Evolutionary conservation across 2,888 invertebrate genomes (phyloP), one percentile per base, ranked within the genome.

Genomic region (Sisyra terminalis): DNA sequence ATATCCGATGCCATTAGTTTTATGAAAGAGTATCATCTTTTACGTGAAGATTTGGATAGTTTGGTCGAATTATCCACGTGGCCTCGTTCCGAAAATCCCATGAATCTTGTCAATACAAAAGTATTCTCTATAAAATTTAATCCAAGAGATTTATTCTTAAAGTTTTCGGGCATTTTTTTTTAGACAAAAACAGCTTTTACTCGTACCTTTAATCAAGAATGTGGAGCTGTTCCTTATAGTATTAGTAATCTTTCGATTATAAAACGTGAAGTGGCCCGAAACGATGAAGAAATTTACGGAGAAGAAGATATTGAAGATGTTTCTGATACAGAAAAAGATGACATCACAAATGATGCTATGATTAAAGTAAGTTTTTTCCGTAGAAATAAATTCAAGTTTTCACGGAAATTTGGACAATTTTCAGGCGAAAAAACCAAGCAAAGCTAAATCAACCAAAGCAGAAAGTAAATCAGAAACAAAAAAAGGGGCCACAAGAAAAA

Each of bases 111-210:
- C 16, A 84, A 84, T 49, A 70, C 78, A 10, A 85, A 85, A 64
- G 76, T 75, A 50, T 38, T 3, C 15, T 38, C 15, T 38, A 13
- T 39, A 40, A 29, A 45, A 3, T 30, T 15, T 24, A n/a, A 16
- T n/a, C 31, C 30, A 6, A 2, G n/a, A 36, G 13, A 24, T 24
- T 24, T 24, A 17, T 18, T 13, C 8, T 16, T 5, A 13, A 14
- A 14, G 13, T 11, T 32, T 30, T 4, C 3, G 10, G 8, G 18
- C n/a, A 13, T 17, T 13, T 34, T 44, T 38, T 47, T 53, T 14
- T 52, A 86, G 86, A 81, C 88, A 0, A 97, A 97, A 67, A 78
- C 92, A 1, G 89, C 94, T 0, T 81, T 98, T 59, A 98, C 97
- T 0, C 74, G 93, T 34, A 69, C 82, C 0, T 92, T 89, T 60